Evolutionary conservation across 2,797 vertebrate species (phyloP).

Genomic region (Oceanodroma leucorhoa): DNA sequence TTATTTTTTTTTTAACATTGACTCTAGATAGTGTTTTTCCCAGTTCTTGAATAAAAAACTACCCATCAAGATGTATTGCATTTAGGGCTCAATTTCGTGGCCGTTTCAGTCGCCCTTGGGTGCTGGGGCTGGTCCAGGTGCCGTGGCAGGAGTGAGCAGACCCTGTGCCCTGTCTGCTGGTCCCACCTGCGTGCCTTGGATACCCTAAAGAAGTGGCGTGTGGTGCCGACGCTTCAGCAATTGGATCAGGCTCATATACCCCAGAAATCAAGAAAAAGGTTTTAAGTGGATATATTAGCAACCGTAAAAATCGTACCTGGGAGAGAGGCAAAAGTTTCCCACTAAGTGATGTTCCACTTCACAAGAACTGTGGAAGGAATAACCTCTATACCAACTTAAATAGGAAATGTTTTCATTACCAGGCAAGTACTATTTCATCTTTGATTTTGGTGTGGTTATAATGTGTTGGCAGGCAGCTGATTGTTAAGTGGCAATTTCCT

Average conservation of each 20-base stretch:
- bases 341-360: neutral
- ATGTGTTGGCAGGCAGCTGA: neutral
- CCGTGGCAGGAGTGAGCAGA: neutral
- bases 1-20: neutral
- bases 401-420: neutral
- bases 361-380: neutral
- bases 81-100: neutral
- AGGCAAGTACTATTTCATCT: neutral
- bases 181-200: rapidly evolving
- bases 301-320: neutral
- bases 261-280: neutral
- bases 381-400: neutral
- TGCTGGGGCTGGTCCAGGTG: neutral
- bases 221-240: neutral
- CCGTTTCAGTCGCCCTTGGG: neutral
- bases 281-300: neutral
- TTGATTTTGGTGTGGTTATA: neutral
- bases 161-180: neutral
- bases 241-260: neutral
- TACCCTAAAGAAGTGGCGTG: neutral
- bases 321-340: neutral
- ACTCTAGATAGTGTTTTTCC: neutral
- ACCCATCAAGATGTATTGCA: neutral
- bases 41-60: neutral
- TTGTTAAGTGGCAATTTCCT: neutral